Evolutionary conservation across 1,140 invertebrate genomes (phyloP), one percentile per base, ranked within the genome.

Genomic region (Sipha flava): DNA sequence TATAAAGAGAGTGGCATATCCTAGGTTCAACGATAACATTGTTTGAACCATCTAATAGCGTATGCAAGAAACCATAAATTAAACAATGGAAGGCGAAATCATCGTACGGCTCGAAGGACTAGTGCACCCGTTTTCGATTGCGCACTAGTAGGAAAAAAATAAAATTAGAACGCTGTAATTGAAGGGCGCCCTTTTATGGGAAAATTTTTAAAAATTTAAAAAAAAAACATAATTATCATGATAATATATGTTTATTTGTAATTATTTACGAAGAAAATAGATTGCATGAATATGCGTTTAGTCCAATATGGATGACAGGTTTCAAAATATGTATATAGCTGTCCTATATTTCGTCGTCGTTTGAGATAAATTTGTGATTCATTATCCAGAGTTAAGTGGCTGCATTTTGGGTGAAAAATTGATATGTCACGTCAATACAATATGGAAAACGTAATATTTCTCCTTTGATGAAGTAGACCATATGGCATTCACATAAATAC

Each of bases 151-250:
- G 14, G 26, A 37, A 40, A 14, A 68, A 45, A 68, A 40, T 23
- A 45, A 68, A 68, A 66, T 43, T 68, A 45, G 64, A 18, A 45
- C 64, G 10, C 14, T 3, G 29, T 45, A 43, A 45, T 68, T 21
- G 64, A 68, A 68, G 64, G 64, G 64, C 64, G 18, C 62, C 62
- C 62, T 66, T 66, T 40, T 66, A 43, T 66, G 37, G 62, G 37
- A 43, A 43, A 43, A 66, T 12, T 4, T 40, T 6, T 4, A 3
- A n/a, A 16, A 2, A 10, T 14, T 34, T 64, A 21, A 6, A 64
- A 64, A 64, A 64, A 40, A 6, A 14, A n/a, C 18, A 64, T 9
- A 12, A 21, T 18, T 31, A 62, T 31, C 31, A 31, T 21, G n/a
- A 40, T n/a, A 62, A 62, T 31, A 34, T 5, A 18, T 31, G 31